Percentiles rank a stretch among this genome's conserved stretches.
phyloP scores from a whole-genome alignment of 2,888 invertebrate genomes.

The Polydrusus cervinus region DNA sequence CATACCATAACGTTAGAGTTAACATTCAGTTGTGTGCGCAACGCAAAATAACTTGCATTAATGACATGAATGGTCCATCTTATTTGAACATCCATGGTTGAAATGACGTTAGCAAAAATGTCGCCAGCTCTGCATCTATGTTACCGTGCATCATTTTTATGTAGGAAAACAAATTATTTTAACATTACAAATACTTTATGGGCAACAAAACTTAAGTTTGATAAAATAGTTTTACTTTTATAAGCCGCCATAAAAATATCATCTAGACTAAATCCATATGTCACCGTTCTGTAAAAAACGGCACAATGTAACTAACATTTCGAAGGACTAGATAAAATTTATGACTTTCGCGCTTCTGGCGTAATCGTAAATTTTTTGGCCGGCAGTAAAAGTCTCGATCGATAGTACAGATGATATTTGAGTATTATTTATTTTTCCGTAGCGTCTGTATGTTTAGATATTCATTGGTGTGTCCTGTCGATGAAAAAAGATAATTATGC shows the following conservation, averaged over 20 bases:
- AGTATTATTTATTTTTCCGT: conserved; percentile 35
- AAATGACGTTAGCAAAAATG: too few relatives aligned
- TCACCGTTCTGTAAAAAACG: conserved; percentile 30
- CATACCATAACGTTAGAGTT: too few relatives aligned
- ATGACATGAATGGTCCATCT: too few relatives aligned
- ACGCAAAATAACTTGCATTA: too few relatives aligned
- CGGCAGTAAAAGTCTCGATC: conserved; percentile 42
- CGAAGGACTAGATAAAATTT: conserved; percentile 46
- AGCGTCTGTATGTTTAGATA: conserved; percentile 13
- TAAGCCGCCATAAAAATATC: conserved; percentile 31
- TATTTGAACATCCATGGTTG: too few relatives aligned
- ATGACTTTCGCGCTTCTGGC: conserved; percentile 34
- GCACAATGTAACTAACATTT: conserved; percentile 45
- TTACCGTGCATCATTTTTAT: too few relatives aligned
- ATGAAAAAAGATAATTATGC: too few relatives aligned
- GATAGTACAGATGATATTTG: conserved; percentile 40
- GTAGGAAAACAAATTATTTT: too few relatives aligned
- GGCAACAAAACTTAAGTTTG: background rate
- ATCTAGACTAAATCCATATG: conserved; percentile 38
- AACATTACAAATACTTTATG: too few relatives aligned
- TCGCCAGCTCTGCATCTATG: too few relatives aligned
- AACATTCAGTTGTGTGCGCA: too few relatives aligned
- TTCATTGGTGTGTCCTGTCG: background rate
- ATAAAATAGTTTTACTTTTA: conserved; percentile 11
- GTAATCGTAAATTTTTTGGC: conserved; percentile 40